Conservation (phyloP, 1,140 invertebrate species). For the Phenacoccus solenopsis region DNA sequence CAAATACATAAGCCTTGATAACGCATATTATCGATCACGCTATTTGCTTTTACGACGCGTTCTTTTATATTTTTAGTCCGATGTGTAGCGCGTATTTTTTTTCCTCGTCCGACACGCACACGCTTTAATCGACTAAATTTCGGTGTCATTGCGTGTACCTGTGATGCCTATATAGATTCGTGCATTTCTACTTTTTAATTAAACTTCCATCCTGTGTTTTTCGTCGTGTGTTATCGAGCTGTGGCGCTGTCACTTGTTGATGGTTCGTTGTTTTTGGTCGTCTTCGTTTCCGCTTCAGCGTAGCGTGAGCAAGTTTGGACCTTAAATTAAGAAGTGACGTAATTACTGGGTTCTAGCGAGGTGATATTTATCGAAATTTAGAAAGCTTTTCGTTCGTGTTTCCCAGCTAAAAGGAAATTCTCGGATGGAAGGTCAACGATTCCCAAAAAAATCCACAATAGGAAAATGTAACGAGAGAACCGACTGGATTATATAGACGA, state of each 20-base stretch:
- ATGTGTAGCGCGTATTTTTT: not conserved
- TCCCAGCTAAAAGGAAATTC: too few species aligned
- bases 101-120: not conserved
- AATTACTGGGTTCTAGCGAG: too few species aligned
- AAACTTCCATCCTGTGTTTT: not conserved
- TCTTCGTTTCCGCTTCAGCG: not conserved
- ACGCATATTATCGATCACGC: conserved; percentile 1
- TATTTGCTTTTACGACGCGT: conserved; percentile 4
- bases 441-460: too few species aligned
- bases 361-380: too few species aligned
- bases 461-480: too few species aligned
- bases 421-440: too few species aligned
- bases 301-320: too few species aligned
- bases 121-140: not conserved
- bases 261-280: not conserved
- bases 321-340: too few species aligned
- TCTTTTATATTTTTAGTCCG: not conserved
- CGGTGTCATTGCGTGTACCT: not conserved
- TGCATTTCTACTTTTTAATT: not conserved
- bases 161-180: too few species aligned
- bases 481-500: too few species aligned
- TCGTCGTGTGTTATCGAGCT: not conserved
- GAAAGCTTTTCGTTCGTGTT: too few species aligned
- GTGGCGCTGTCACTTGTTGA: not conserved
- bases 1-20: not conserved